Base-by-base conservation (phyloP, 1,140 invertebrate species). In the Ceratoteleas bidentatus region DNA sequence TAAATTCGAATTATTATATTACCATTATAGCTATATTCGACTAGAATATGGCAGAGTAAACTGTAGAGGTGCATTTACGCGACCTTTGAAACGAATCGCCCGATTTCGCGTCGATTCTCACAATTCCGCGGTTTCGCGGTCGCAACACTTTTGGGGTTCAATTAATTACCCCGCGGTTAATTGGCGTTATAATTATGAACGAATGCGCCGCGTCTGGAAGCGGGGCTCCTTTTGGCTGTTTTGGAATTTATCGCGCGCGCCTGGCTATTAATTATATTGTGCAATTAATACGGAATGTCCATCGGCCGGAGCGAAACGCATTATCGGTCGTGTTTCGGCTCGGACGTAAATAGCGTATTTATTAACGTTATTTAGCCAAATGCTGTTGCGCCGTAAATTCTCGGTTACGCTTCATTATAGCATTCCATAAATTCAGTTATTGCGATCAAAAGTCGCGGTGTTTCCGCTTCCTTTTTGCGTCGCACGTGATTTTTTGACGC, bases 151-250 rank as follows among this genome's bases (percentile, higher is more conserved):
- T 65, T 49, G 74, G 70, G 45, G 52, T 60, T 72, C 86, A 84
- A 88, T 88, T 87, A 87, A 88, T 88, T 85, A 85, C 81, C 54
- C 34, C 57, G 13, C 50, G 24, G 76, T 80, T 88, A 86, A 88
- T 88, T 85, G 83, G 83, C 14, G 50, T 76, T 73, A 85, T 87
- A 86, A 88, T 87, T 85, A 86, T 80, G 65, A 77, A 58, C 60
- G 58, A 70, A 79, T 80, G 81, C 73, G 9, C 60, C 49, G 73
- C 65, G 83, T 53, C 58, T 60, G 79, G 56, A 79, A 81, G 69
- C 33, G 38, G 75, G 66, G 75, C 61, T 72, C 11, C 36, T 61
- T 62, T 62, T 56, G 40, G 24, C 36, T 54, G 36, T 75, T 68
- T 76, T 61, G 15, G 57, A 40, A 65, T 69, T 69, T 65, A 50